These are phyloP conservation scores for Tetrapedia diversipes DNA, from an alignment of 2,888 invertebrate species.

Conservation along the genomic window DNA sequence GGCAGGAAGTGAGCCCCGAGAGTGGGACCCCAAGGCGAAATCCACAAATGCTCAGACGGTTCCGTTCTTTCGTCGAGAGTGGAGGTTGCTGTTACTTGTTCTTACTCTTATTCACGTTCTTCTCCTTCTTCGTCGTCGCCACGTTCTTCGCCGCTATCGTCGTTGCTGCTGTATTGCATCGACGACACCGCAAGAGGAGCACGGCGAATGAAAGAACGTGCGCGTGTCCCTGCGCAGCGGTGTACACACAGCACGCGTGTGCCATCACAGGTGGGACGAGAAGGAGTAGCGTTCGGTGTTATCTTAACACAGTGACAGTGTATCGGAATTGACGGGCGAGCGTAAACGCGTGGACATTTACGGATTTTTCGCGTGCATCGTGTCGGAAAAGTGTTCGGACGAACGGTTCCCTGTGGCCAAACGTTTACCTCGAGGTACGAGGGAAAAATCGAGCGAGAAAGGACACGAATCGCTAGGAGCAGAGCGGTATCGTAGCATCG, in stretches of 20 bases:
- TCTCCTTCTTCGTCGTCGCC: slow-evolving; percentile 24
- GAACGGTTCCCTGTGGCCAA: not conserved
- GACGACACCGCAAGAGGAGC: not conserved
- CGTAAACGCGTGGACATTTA: not conserved
- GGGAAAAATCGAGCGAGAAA: not conserved
- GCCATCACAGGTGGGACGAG: slow-evolving; percentile 13
- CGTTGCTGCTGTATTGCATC: too few relatives aligned
- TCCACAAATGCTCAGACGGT: slow-evolving; percentile 78
- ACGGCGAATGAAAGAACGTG: slow-evolving; percentile 18
- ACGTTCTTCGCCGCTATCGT: slow-evolving; percentile 15
- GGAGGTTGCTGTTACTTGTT: slow-evolving; percentile 81
- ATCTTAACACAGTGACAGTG: not conserved
- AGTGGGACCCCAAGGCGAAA: slow-evolving; percentile 70
- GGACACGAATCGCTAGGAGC: slow-evolving; percentile 6
- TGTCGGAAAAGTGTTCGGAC: not conserved
- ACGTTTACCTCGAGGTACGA: not conserved
- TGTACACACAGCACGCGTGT: slow-evolving; percentile 19
- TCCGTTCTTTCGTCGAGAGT: slow-evolving; percentile 77
- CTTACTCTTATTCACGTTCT: slow-evolving; percentile 32
- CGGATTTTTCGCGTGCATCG: not conserved
- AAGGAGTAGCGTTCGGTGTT: too few relatives aligned
- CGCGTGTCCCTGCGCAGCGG: slow-evolving; percentile 21
- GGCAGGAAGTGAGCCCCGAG: slow-evolving; percentile 75
- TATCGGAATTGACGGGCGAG: not conserved
- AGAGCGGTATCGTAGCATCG: slow-evolving; percentile 45